phyloP scores from a whole-genome alignment of 2,113 vertebrate genomes.

The Lasiurus cinereus region DNA sequence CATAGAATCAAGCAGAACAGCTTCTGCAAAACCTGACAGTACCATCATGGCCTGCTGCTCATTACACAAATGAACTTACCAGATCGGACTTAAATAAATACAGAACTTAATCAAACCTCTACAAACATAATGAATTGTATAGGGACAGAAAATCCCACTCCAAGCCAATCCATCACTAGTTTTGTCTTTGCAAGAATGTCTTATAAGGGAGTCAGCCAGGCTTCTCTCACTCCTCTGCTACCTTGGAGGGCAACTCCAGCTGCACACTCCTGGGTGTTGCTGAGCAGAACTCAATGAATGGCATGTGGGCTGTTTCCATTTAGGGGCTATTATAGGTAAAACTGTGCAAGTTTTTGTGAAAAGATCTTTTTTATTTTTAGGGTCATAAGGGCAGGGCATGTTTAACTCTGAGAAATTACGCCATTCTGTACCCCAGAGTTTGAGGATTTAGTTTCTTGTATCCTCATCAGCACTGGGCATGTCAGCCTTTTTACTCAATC shows the following conservation, averaged over 20 bases:
- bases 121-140: background rate
- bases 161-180: background rate
- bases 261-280: background rate
- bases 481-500: background rate
- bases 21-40: background rate
- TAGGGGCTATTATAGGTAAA: background rate
- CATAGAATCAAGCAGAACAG: fast-evolving
- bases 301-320: background rate
- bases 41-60: background rate
- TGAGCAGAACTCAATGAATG: background rate
- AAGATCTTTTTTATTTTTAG: background rate
- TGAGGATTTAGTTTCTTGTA: background rate
- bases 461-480: background rate
- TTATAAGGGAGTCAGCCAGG: background rate
- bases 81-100: background rate
- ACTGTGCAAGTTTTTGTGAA: background rate
- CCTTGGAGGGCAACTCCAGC: no score
- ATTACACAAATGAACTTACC: background rate
- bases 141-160: background rate
- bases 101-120: background rate
- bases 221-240: background rate
- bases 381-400: background rate
- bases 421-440: fast-evolving
- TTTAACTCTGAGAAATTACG: background rate
- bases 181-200: background rate